A percentile compares a stretch with the other conserved stretches of the same genome.
Conservation (phyloP, 2,888 invertebrate species). For the Ariolimax columbianus region DNA sequence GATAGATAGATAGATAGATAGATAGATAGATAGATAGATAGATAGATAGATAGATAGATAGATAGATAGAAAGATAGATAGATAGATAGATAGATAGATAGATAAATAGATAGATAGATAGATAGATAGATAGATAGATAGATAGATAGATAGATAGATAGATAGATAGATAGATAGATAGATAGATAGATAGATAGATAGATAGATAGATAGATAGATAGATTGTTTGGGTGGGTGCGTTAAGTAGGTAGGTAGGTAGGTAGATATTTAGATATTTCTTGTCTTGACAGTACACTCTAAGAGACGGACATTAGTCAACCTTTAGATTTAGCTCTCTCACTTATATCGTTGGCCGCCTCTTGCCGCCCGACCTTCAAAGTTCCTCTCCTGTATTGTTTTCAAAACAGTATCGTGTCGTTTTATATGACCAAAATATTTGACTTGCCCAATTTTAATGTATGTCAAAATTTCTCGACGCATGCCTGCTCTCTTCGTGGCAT, state of each 20-base stretch:
- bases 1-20: neutral
- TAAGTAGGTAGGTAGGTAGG: conserved; percentile 27
- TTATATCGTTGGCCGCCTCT: no score
- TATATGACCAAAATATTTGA: no score
- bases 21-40: conserved; percentile 9
- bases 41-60: neutral
- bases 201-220: conserved; percentile 33
- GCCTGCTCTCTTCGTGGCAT: no score
- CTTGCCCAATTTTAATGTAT: no score
- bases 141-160: conserved; percentile 14
- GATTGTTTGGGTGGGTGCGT: neutral
- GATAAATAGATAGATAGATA: neutral
- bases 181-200: conserved; percentile 18
- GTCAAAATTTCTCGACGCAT: no score
- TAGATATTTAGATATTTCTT: neutral
- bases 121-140: neutral
- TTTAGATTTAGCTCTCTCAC: no score
- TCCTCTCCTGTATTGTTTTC: no score
- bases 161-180: conserved; percentile 14
- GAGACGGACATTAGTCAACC: no score
- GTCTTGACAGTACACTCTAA: no score
- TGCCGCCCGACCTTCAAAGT: no score
- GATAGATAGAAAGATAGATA: conserved; percentile 8
- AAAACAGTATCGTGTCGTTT: no score
- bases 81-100: neutral